These are phyloP conservation scores for Diorhabda carinulata DNA, from an alignment of 1,140 invertebrate species.

Conservation along the genomic window DNA sequence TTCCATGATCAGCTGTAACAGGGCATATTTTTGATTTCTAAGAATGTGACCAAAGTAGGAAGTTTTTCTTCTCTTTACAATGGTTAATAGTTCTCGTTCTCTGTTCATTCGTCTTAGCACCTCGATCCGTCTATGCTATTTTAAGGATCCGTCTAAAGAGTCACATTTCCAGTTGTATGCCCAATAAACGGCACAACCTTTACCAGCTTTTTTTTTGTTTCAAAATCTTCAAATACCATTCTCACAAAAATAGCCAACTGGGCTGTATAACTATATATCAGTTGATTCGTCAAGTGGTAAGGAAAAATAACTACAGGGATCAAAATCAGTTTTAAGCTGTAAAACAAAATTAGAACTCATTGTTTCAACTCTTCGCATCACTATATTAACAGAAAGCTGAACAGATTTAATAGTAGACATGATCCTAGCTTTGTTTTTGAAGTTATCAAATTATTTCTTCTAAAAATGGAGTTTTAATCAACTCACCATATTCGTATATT, in stretches of 20 bases:
- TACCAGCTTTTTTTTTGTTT: not conserved
- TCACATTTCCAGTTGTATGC: too few relatives aligned
- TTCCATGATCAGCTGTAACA: too few relatives aligned
- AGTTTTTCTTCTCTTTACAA: too few relatives aligned
- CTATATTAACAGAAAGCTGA: constrained; percentile 25
- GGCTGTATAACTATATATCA: not conserved
- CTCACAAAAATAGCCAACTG: not conserved
- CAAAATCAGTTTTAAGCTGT: not conserved
- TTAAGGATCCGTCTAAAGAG: too few relatives aligned
- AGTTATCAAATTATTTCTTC: not conserved
- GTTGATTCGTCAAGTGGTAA: not conserved
- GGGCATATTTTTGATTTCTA: too few relatives aligned
- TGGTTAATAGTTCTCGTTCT: too few relatives aligned
- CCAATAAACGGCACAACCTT: too few relatives aligned
- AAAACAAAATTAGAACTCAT: not conserved
- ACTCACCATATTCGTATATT: not conserved
- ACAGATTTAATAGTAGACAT: constrained; percentile 25
- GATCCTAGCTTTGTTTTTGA: constrained; percentile 23
- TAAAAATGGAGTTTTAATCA: not conserved
- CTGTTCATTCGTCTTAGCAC: too few relatives aligned
- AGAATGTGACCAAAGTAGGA: too few relatives aligned
- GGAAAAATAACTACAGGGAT: not conserved
- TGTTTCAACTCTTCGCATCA: constrained; percentile 17
- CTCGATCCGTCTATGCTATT: too few relatives aligned
- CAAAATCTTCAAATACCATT: not conserved